phyloP scores from a whole-genome alignment of 2,888 invertebrate genomes.

The Drosophila leonis region DNA sequence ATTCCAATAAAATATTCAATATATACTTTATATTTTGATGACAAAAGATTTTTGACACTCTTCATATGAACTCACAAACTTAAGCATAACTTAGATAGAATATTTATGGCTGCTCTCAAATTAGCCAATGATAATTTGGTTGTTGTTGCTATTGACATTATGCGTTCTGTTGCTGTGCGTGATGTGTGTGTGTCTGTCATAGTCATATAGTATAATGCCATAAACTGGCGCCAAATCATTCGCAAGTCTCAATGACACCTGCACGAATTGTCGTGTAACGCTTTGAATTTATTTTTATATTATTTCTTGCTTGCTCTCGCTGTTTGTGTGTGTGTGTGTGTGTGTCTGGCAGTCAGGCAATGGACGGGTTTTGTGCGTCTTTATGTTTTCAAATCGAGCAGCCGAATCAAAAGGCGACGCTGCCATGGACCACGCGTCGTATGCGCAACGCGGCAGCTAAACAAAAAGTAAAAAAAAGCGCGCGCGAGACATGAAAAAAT shows the following conservation, averaged over 20 bases:
- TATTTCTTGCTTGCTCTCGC: constrained; percentile 12
- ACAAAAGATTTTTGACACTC: not conserved
- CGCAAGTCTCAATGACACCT: constrained; percentile 80
- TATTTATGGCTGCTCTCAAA: constrained; percentile 7
- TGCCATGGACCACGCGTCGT: constrained; percentile 69
- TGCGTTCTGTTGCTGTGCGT: constrained; percentile 23
- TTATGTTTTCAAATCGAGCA: constrained; percentile 58
- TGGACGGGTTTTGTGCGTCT: constrained; percentile 61
- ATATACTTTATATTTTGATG: not conserved
- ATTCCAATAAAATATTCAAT: constrained; percentile 1
- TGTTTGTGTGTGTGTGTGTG: constrained; percentile 21
- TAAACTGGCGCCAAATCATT: constrained; percentile 80
- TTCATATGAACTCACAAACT: not conserved
- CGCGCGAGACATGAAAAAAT: constrained; percentile 73
- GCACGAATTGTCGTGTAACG: constrained; percentile 81
- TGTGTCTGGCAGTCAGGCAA: constrained; percentile 20
- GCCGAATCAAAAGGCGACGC: constrained; percentile 54
- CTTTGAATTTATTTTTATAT: constrained; percentile 64
- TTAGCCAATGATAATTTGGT: constrained; percentile 23
- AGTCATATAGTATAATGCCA: constrained; percentile 68
- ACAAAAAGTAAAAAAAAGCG: constrained; percentile 7
- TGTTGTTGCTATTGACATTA: constrained; percentile 12
- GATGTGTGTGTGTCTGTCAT: constrained; percentile 50
- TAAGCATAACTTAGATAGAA: not conserved
- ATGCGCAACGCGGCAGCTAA: constrained; percentile 69